Evolutionary conservation across 2,797 vertebrate genomes (phyloP).

Genomic region (Garrulus glandarius): DNA sequence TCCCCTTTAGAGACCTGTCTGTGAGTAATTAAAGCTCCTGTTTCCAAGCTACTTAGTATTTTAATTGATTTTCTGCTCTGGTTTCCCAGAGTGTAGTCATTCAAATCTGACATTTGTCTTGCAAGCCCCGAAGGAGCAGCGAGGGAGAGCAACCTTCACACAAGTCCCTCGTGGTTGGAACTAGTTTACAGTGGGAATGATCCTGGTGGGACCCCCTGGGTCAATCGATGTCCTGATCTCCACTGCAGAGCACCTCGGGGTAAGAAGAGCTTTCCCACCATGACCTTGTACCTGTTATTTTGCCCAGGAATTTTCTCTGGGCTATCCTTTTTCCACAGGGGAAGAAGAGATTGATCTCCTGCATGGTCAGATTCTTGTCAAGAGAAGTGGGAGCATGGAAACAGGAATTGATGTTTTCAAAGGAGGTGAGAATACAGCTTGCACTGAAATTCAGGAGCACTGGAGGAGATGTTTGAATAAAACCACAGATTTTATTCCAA

Average conservation of each 20-base stretch:
- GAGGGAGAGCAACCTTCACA: not conserved
- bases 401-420: not conserved
- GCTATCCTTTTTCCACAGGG: not conserved
- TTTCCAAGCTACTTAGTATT: constrained; percentile 60
- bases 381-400: not conserved
- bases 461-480: not conserved
- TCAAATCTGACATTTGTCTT: not conserved
- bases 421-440: not conserved
- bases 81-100: constrained; percentile 27
- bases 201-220: not conserved
- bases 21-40: constrained; percentile 51
- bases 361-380: not conserved
- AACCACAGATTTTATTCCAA: not conserved
- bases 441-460: not conserved
- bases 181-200: not conserved
- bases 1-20: constrained; percentile 8
- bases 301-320: not conserved
- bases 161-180: rapidly evolving
- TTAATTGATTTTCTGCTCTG: constrained; percentile 64
- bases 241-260: rapidly evolving
- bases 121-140: not conserved
- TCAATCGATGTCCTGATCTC: not conserved
- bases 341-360: not conserved
- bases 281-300: not conserved
- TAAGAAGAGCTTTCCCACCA: not conserved